These are phyloP conservation scores for Macrosiphum euphorbiae DNA, from an alignment of 2,888 invertebrate species.

Conservation along the genomic window DNA sequence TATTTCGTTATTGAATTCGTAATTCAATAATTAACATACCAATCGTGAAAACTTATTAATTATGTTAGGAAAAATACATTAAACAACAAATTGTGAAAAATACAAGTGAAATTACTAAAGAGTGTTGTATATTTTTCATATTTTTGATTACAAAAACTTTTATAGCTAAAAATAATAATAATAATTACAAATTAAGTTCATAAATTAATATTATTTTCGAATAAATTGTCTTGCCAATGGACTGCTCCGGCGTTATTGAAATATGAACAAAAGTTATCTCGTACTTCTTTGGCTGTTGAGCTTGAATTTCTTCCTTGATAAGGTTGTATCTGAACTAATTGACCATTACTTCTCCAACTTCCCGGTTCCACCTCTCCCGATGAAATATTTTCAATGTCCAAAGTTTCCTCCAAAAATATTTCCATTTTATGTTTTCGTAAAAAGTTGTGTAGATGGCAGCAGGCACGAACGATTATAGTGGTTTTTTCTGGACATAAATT, in stretches of 20 bases:
- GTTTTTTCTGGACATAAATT: constrained; percentile 35
- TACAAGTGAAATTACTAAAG: constrained; percentile 31
- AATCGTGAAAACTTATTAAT: constrained; percentile 64
- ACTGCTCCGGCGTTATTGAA: constrained; percentile 28
- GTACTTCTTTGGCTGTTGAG: constrained; percentile 50
- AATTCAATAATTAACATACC: constrained; percentile 3
- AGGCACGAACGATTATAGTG: constrained; percentile 38
- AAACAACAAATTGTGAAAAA: constrained; percentile 13
- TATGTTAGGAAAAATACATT: constrained; percentile 36
- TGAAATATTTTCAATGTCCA: constrained; percentile 42
- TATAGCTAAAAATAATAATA: not conserved
- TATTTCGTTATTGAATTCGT: no score
- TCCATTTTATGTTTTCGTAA: constrained; percentile 40
- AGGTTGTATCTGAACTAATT: constrained; percentile 52
- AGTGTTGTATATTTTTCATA: constrained; percentile 9
- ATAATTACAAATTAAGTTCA: constrained; percentile 26
- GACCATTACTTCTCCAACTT: constrained; percentile 42
- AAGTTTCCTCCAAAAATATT: constrained; percentile 26
- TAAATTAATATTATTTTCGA: constrained; percentile 31
- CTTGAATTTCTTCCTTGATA: constrained; percentile 52
- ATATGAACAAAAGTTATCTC: constrained; percentile 38
- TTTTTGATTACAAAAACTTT: constrained; percentile 10
- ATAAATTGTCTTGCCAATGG: constrained; percentile 38
- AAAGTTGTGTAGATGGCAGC: constrained; percentile 50
- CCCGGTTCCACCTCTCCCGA: constrained; percentile 52